Evolutionary conservation across 2,797 vertebrate species (phyloP).

Genomic region (Eurystomus glaucurus): DNA sequence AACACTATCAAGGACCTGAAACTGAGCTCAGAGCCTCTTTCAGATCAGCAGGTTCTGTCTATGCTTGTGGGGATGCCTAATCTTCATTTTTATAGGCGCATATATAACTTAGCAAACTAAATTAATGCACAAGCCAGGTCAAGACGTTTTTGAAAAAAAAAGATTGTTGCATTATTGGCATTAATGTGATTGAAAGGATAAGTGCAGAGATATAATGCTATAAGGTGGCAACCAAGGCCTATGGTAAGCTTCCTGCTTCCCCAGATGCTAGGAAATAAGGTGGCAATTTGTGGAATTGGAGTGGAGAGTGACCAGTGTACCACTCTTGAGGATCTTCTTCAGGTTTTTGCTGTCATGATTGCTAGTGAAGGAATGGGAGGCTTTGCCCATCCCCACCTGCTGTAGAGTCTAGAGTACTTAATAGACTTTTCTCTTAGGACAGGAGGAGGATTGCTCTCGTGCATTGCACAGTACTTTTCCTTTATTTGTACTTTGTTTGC

Average conservation of each 20-base stretch:
- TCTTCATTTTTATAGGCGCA: conserved; percentile 53
- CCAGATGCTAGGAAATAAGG: background rate
- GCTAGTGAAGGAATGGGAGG: background rate
- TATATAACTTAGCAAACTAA: conserved; percentile 45
- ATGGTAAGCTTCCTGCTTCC: background rate
- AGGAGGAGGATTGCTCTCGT: background rate
- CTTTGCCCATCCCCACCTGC: background rate
- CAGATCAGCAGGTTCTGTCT: background rate
- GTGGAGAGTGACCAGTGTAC: rapidly evolving
- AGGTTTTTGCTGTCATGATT: background rate
- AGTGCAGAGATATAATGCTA: background rate
- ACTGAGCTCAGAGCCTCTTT: conserved; percentile 4
- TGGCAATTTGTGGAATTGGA: background rate
- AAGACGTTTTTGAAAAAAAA: conserved; percentile 56
- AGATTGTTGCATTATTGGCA: conserved; percentile 47
- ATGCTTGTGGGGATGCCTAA: conserved; percentile 19
- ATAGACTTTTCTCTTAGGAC: background rate
- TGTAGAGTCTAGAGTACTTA: background rate
- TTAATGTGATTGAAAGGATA: conserved; percentile 44
- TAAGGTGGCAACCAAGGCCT: conserved; percentile 10
- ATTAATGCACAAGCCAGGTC: conserved; percentile 44
- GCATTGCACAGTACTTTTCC: background rate
- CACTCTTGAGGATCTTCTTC: background rate
- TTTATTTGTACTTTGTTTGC: background rate
- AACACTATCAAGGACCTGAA: background rate